These are phyloP conservation scores for Paratilapia polleni DNA, from an alignment of 2,113 vertebrate genomes.

Conservation along the genomic window DNA sequence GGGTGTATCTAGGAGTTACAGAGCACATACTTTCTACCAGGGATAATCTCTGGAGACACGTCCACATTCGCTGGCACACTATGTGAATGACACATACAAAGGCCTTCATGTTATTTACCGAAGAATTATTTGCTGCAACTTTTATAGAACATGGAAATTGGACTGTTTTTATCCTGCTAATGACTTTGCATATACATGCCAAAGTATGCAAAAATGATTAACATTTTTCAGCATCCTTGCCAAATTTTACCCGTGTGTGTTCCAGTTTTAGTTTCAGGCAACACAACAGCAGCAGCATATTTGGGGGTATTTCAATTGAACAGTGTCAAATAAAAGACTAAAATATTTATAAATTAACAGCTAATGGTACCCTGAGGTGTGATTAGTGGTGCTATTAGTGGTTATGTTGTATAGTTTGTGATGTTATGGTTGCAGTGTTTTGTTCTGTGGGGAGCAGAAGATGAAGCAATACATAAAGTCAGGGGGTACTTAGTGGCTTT, in stretches of 20 bases:
- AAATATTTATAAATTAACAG: background rate
- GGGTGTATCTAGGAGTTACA: slow-evolving; percentile 14
- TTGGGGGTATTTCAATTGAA: background rate
- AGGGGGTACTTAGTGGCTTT: background rate
- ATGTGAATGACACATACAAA: slow-evolving; percentile 7
- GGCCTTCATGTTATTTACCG: slow-evolving; percentile 4
- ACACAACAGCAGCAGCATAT: background rate
- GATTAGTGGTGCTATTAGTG: background rate
- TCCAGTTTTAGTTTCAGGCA: background rate
- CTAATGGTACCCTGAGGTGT: background rate
- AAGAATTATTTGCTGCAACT: background rate
- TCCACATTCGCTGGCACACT: background rate
- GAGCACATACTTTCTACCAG: background rate
- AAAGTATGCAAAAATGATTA: background rate
- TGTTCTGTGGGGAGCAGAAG: background rate
- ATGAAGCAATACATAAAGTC: background rate
- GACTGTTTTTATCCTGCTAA: background rate
- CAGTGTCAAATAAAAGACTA: background rate
- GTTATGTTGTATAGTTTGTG: background rate
- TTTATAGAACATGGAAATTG: background rate
- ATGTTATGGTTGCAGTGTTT: background rate
- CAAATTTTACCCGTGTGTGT: background rate
- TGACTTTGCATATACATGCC: background rate
- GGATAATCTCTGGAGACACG: slow-evolving; percentile 5
- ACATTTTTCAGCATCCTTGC: background rate